Evolutionary conservation across 2,888 invertebrate species (phyloP), one percentile per base, ranked within the genome.

Genomic region (Spilosoma lubricipeda): DNA sequence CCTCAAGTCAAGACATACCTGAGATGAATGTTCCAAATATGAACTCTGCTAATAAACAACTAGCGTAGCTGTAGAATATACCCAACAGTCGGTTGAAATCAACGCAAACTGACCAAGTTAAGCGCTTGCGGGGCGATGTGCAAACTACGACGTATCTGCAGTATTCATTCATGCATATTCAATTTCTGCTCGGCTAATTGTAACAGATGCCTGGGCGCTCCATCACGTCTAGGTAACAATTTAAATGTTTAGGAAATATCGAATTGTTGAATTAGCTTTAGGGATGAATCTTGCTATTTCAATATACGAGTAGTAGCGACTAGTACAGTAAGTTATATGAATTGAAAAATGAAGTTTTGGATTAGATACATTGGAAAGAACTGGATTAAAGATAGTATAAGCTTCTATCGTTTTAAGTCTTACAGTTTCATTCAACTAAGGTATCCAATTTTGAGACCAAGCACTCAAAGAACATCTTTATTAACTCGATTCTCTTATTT

Each of bases 81-180:
- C 30, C 20, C 13, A 27, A 59, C 27, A 59, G 59, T 27, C 59
- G 27, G 13, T 15, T 59, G 27, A 3, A 27, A 70, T n/a, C 23
- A 56, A 59, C 59, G 20, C 42, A 39, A 65, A 67, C n/a, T 59
- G 63, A 39, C 59, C 56, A 42, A 20, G 69, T 72, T 63, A 56
- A 59, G 30, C 33, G 33, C 56, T 70, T 72, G 33, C 52, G 69
- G 63, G 30, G 30, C 63, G 70, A 70, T 76, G 67, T 76, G 76
- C 67, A 65, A 67, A 33, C 48, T 15, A 30, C 66, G 33, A 67
- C 39, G 70, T 64, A 67, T 70, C 67, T 76, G 72, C 56, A 70
- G 63, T 27, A 72, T 70, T 70, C 63, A 45, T 59, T 67, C 76
- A 76, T 76, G 70, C 67, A 73, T 75, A 75, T 75, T 75, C 72